Percentiles rank a stretch among this genome's conserved stretches.
Conservation (phyloP, 2,113 vertebrate genomes). For the Piliocolobus tephrosceles region DNA sequence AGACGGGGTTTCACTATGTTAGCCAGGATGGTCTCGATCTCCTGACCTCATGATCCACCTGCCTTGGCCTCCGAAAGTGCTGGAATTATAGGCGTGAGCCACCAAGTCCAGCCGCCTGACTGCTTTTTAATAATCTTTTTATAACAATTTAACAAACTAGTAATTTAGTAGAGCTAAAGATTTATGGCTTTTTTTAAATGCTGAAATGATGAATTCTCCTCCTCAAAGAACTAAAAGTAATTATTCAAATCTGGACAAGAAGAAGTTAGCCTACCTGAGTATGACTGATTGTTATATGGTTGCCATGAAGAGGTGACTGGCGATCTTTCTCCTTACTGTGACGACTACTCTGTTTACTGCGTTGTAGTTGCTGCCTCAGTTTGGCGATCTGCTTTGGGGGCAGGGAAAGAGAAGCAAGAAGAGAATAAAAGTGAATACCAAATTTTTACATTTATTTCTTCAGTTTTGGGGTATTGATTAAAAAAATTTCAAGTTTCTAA, state of each 20-base stretch:
- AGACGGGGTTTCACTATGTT: no score
- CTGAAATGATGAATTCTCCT: neutral
- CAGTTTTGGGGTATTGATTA: neutral
- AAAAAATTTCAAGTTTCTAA: neutral
- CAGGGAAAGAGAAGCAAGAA: conserved; percentile 56
- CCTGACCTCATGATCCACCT: no score
- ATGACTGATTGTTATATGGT: conserved; percentile 87
- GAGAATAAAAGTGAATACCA: conserved; percentile 46
- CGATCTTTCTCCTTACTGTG: conserved; percentile 92
- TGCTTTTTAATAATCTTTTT: neutral
- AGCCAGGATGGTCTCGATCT: no score
- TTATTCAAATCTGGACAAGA: neutral
- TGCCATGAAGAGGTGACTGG: conserved; percentile 89
- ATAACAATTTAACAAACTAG: neutral
- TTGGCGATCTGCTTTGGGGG: conserved; percentile 93
- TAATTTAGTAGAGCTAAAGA: neutral
- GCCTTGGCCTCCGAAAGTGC: no score
- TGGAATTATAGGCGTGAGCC: no score
- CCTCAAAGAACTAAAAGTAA: conserved; percentile 13
- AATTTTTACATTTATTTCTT: neutral
- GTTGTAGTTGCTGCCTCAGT: conserved; percentile 94
- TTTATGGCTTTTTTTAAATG: neutral
- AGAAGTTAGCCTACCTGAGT: conserved; percentile 84
- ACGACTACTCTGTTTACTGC: conserved; percentile 92
- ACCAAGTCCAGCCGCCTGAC: no score